phyloP scores from a whole-genome alignment of 2,113 vertebrate genomes.

The Nesoenas mayeri region DNA sequence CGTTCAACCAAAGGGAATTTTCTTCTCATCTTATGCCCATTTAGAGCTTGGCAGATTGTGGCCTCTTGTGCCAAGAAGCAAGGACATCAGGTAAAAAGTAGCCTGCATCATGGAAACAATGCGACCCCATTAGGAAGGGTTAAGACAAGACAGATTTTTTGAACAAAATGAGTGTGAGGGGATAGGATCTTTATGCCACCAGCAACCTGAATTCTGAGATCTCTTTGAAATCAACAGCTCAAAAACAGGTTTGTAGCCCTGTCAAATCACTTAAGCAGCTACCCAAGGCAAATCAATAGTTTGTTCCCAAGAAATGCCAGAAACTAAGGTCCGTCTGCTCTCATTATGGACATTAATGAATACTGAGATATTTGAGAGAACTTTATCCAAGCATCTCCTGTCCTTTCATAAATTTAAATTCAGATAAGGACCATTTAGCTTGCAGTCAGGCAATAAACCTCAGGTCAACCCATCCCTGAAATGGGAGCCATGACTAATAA shows the following conservation, averaged over 20 bases:
- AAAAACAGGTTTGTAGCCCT: not conserved
- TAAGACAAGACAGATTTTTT: not conserved
- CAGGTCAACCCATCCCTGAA: not conserved
- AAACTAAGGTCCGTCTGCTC: not conserved
- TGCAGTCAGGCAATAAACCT: not conserved
- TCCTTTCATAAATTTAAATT: not conserved
- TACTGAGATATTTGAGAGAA: not conserved
- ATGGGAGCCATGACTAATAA: not conserved
- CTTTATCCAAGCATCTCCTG: not conserved
- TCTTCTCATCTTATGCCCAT: slow-evolving; percentile 3
- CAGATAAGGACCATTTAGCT: not conserved
- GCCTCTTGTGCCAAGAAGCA: not conserved
- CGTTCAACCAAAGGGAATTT: not conserved
- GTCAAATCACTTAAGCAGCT: not conserved
- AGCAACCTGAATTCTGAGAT: not conserved
- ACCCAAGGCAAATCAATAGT: not conserved
- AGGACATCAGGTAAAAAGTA: not conserved
- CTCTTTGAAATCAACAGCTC: not conserved
- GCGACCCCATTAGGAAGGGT: not conserved
- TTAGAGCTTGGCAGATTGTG: not conserved
- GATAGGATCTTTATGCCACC: not conserved
- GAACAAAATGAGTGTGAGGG: not conserved
- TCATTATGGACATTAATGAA: not conserved
- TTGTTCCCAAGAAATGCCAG: not conserved
- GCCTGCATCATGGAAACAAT: not conserved